Base-by-base conservation (phyloP, 35 echinoderm and acorn worm genomes). In the Stichopus chloronotus region DNA sequence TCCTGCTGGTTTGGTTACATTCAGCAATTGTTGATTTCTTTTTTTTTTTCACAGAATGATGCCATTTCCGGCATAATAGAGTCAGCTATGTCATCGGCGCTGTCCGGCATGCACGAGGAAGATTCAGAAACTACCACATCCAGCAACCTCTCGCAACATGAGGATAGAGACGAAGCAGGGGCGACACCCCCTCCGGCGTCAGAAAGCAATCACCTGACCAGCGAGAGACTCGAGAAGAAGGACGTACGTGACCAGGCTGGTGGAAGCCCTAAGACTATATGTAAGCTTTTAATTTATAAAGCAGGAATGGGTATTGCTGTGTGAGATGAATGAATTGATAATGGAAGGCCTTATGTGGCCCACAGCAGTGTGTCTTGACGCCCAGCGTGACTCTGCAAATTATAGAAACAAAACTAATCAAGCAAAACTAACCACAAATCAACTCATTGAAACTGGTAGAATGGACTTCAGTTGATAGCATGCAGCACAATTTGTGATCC, bases 41-140 rank as follows among this genome's bases (percentile, higher is more conserved):
- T 22, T 7, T 52, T 68, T 63, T 9, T 25, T 25, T 88, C 53
- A 8, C 63, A 89, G 87, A 89, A 63, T 52, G 87, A 89, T 89
- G 60, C 52, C 24, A 43, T 89, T 5, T 59, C 30, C 9, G 57
- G 57, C 16, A 89, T 89, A 24, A 89, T 89, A 71, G 87, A 89
- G n/a, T 89, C 87, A 2, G 12, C 82, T 20, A 59, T 89, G 13
- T 52, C 57, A 4, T 71, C 87, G 25, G n/a, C 52, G 22, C 4
- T 25, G 25, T 43, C 87, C 5, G 71, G 55, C 43, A 83, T 83
- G 80, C 87, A 89, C 4, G 60, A 89, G 57, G 87, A 89, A 54
- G 87, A 89, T 74, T 65, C 87, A 89, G 87, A 89, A 20, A 89
- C 87, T 0, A 89, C 87, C 59, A 89, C 87, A 5, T 89, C 87